phyloP scores from a whole-genome alignment of 2,888 invertebrate species.

The Thera britannica region DNA sequence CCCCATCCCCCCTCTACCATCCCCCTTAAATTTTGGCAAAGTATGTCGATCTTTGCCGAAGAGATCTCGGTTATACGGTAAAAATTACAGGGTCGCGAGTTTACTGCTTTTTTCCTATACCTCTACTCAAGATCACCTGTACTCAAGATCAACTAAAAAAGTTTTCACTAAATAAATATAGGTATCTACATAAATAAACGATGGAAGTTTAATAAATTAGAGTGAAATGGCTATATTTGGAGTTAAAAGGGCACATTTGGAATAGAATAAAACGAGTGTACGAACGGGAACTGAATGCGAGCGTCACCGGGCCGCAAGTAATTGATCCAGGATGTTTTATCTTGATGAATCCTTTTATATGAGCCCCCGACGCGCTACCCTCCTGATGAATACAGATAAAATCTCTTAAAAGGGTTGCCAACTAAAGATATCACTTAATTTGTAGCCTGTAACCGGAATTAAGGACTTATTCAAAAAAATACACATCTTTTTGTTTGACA shows the following conservation, averaged over 20 bases:
- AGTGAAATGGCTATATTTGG: conserved; percentile 47
- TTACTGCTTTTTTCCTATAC: no score
- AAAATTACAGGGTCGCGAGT: no score
- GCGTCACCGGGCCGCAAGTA: conserved; percentile 78
- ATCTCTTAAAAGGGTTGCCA: conserved; percentile 83
- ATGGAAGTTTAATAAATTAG: conserved; percentile 38
- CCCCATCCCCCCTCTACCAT: no score
- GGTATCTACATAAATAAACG: conserved; percentile 18
- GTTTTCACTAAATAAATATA: no score
- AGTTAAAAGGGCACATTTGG: conserved; percentile 44
- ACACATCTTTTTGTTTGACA: conserved; percentile 64
- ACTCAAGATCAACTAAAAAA: no score
- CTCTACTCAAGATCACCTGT: no score
- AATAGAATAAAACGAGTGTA: conserved; percentile 55
- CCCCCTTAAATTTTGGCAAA: no score
- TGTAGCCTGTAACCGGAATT: conserved; percentile 78
- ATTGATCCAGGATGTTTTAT: conserved; percentile 83
- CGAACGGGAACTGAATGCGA: conserved; percentile 74
- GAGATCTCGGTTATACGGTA: no score
- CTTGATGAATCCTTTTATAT: conserved; percentile 80
- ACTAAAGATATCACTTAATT: conserved; percentile 84
- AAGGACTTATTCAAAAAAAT: conserved; percentile 65
- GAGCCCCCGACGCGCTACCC: conserved; percentile 80
- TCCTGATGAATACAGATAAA: conserved; percentile 75
- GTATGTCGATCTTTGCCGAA: no score